A percentile compares a stretch with the other conserved stretches of the same genome.
Conservation (phyloP, 2,113 vertebrate species). For the Corvus hawaiiensis region DNA sequence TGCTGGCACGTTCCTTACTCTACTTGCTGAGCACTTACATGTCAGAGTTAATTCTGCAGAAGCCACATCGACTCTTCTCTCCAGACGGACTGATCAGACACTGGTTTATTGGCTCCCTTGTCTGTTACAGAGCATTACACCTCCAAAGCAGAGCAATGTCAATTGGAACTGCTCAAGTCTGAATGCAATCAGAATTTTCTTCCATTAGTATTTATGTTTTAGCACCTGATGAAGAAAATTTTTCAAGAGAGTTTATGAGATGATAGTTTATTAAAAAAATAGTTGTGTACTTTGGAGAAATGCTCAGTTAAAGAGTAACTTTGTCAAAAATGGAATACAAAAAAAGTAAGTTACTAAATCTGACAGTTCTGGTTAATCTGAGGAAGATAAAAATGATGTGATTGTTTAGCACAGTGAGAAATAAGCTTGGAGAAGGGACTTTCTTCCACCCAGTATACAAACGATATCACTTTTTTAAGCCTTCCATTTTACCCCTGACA, state of each 20-base stretch:
- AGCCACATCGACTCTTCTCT: not conserved
- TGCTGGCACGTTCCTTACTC: not conserved
- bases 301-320: not conserved
- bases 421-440: not conserved
- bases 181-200: not conserved
- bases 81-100: not conserved
- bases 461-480: not conserved
- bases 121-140: not conserved
- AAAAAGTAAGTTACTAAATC: not conserved
- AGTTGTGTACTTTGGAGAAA: not conserved
- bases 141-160: not conserved
- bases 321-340: not conserved
- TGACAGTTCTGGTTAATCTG: not conserved
- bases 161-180: not conserved
- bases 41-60: not conserved
- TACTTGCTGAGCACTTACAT: fast-evolving
- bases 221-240: not conserved
- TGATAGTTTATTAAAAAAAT: not conserved
- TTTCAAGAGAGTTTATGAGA: not conserved
- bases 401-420: not conserved
- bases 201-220: not conserved
- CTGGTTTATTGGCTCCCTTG: not conserved
- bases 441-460: not conserved
- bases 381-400: not conserved
- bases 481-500: not conserved